Evolutionary conservation across 1,140 invertebrate genomes (phyloP), one percentile per base, ranked within the genome.

Genomic region (Megalopta genalis): DNA sequence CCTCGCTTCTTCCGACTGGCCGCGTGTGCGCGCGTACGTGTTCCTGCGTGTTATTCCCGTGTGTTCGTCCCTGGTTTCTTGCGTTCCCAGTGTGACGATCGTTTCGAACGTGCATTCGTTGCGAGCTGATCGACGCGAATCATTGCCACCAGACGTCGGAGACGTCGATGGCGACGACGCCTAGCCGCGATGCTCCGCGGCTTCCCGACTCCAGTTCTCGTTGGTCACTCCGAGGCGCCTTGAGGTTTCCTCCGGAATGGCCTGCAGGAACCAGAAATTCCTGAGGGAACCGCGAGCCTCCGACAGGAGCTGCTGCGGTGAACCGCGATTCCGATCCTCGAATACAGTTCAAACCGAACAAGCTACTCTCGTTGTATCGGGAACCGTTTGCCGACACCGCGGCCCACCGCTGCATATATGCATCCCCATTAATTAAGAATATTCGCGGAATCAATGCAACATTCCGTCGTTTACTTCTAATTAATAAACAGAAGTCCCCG

Each of bases 271-370:
- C 85, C 76, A 90, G 69, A 88, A 88, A 71, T 94, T 93, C 80
- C 91, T 93, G 42, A 94, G 90, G 78, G 94, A 91, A 91, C 96
- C 96, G 86, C 95, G 94, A 65, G 97, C 96, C 93, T 98, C 97
- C 75, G 97, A 93, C 63, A 97, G 93, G 91, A 98, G 98, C 88
- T 95, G 95, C 92, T 98, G 97, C n/a, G 95, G 94, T 54, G 97
- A 93, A 32, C 97, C 97, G 21, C 97, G 97, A 63, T 87, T 97
- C 96, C 86, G 95, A 95, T 54, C 97, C 97, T 0, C 96, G 95
- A 70, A 95, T 93, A 92, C 97, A 97, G 77, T 94, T 95, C 60
- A 97, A 96, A 90, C 95, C 95, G 74, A 97, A 93, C 25, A 93
- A 90, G 83, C 93, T 94, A 69, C 94, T 94, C 67, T 95, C 94